These are phyloP conservation scores for Epistrophe grossulariae DNA, from an alignment of 2,888 invertebrate species.

Conservation along the genomic window DNA sequence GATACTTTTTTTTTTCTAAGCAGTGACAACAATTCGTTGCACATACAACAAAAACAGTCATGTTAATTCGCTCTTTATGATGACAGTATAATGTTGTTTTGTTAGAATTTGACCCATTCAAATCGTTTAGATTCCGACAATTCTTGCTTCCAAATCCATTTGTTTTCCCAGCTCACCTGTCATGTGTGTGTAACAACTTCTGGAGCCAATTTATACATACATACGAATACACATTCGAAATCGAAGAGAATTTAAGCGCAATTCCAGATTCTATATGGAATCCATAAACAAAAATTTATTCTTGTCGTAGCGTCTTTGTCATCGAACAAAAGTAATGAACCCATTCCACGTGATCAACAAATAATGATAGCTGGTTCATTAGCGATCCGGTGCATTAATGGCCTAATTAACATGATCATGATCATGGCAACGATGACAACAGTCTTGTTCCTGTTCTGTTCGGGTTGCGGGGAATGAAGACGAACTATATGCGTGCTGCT, in stretches of 20 bases:
- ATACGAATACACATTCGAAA: not conserved
- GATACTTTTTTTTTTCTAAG: conserved; percentile 37
- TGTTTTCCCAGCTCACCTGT: conserved; percentile 31
- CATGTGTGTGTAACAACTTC: not conserved
- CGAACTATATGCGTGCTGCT: conserved; percentile 42
- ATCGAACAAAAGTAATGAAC: conserved; percentile 68
- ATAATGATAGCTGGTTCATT: conserved; percentile 73
- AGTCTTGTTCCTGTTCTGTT: conserved; percentile 11
- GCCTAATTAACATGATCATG: conserved; percentile 71
- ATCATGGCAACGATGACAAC: conserved; percentile 54
- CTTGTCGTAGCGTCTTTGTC: conserved; percentile 26
- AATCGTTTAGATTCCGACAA: conserved; percentile 38
- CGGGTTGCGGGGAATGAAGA: not conserved
- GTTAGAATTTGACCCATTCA: conserved; percentile 16
- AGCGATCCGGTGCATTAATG: conserved; percentile 63
- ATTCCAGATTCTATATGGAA: conserved; percentile 51
- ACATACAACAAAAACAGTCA: conserved; percentile 8
- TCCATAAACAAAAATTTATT: not conserved
- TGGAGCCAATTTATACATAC: conserved; percentile 24
- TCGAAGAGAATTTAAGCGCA: conserved; percentile 46
- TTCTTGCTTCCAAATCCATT: conserved; percentile 43
- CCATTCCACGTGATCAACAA: conserved; percentile 71
- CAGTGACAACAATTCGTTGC: conserved; percentile 12
- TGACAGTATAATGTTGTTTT: conserved; percentile 50
- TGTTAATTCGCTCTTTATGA: conserved; percentile 54